Conservation (phyloP, 2,113 vertebrate genomes). For the Cnemophilus loriae region DNA sequence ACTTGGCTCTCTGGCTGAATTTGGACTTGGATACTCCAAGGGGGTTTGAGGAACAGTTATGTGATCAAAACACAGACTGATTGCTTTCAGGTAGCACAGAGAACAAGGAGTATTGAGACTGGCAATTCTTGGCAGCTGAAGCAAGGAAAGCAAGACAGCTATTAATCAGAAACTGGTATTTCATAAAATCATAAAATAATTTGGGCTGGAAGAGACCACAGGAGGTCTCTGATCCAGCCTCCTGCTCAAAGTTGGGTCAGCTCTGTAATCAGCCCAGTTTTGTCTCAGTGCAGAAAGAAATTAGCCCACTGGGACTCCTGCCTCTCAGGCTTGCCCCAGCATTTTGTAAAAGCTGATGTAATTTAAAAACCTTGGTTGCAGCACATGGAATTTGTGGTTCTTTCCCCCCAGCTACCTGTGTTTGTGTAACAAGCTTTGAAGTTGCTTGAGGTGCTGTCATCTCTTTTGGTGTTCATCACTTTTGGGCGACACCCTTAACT, state of each 20-base stretch:
- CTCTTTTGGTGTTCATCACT: background rate
- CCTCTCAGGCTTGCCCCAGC: background rate
- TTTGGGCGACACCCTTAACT: background rate
- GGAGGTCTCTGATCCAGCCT: background rate
- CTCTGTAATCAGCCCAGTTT: background rate
- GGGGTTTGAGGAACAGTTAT: background rate
- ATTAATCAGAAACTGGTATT: conserved; percentile 7
- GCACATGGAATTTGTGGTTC: background rate
- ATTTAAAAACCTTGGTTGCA: background rate
- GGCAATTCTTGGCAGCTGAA: background rate
- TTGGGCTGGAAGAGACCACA: background rate
- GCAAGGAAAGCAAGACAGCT: background rate
- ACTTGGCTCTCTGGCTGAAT: background rate
- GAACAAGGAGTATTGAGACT: background rate
- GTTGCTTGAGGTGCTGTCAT: background rate
- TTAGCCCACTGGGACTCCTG: background rate
- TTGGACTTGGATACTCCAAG: background rate
- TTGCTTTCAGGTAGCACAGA: background rate
- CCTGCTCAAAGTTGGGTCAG: background rate
- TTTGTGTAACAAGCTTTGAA: background rate
- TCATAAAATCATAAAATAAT: background rate
- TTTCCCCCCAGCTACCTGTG: background rate
- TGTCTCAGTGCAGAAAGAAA: background rate
- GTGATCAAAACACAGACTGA: background rate
- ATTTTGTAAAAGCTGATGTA: background rate